These are phyloP conservation scores for Xenopus petersii DNA, from an alignment of 2,797 vertebrate genomes.

Conservation along the genomic window DNA sequence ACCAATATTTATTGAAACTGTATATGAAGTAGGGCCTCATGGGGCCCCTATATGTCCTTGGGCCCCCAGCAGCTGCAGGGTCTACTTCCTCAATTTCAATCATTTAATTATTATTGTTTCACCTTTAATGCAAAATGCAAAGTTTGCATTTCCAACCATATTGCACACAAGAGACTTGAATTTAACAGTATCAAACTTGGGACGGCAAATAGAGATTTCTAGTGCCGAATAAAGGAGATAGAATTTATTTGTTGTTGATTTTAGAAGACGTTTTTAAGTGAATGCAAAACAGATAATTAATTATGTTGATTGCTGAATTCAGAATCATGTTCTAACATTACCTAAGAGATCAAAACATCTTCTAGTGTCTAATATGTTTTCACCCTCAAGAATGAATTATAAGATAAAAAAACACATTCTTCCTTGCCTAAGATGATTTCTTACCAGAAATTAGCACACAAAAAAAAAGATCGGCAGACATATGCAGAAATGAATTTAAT, in stretches of 20 bases:
- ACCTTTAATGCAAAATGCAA: too few relatives aligned
- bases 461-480: conserved; percentile 4
- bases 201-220: conserved; percentile 30
- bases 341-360: conserved; percentile 48
- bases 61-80: too few relatives aligned
- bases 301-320: conserved; percentile 49
- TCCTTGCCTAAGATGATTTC: conserved; percentile 23
- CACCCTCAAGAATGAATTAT: conserved; percentile 44
- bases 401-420: conserved; percentile 20
- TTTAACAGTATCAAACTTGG: background rate
- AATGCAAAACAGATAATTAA: conserved; percentile 51
- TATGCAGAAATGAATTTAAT: conserved; percentile 26
- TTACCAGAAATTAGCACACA: conserved; percentile 29
- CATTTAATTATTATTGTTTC: too few relatives aligned
- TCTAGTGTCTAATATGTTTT: conserved; percentile 48
- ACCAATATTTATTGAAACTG: too few relatives aligned
- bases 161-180: too few relatives aligned
- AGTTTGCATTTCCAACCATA: too few relatives aligned
- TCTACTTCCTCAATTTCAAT: too few relatives aligned
- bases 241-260: conserved; percentile 49
- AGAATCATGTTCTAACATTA: conserved; percentile 45
- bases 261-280: conserved; percentile 47
- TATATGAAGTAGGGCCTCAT: too few relatives aligned
- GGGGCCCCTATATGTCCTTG: too few relatives aligned
- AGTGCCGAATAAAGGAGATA: conserved; percentile 38